Evolutionary conservation across 2,888 invertebrate genomes (phyloP), one percentile per base, ranked within the genome.

Genomic region (Lochmaea crataegi): DNA sequence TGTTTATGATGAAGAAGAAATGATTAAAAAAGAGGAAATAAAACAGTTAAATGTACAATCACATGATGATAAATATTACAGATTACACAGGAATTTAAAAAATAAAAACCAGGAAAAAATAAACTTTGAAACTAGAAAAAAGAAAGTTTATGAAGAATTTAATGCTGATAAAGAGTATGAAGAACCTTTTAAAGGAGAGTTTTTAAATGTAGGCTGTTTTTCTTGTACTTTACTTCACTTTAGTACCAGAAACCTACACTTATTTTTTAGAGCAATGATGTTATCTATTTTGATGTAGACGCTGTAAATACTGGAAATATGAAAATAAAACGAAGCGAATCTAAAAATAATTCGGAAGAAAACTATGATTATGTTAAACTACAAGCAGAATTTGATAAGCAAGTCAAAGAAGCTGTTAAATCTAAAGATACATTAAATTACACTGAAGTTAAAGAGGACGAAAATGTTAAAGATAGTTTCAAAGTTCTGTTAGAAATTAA

Each of bases 311-410:
- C 12, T 16, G 16, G n/a, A 9, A 56, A 11, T 56, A 6, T 12
- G 38, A 65, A 45, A 53, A 32, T 9, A 42, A 68, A 68, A 68
- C 16, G 45, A 68, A 74, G 65, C 69, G 77, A 77, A 10, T 67
- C 9, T 57, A 78, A 57, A 41, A 71, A 65, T 11, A 63, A 16
- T 65, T 58, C 75, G 56, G 75, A 74, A n/a, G 75, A 80, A 68
- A 79, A 82, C 75, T 80, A 82, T 42, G 78, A 81, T 5, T 81
- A 82, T 60, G 68, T 68, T 7, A 82, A 83, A 61, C 76, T 82
- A 42, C 73, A 79, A 74, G 81, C 83, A 9, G 89, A 90, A 78
- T 91, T 90, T 76, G 69, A 80, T n/a, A 82, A 87, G 45, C 84
- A 87, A 71, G 78, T 88, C 7, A 78, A 83, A 58, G 78, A 83